Percentiles rank a stretch among this genome's conserved stretches.
Evolutionary conservation across 2,888 invertebrate species (phyloP).

Genomic region (Linnaemya tessellans): DNA sequence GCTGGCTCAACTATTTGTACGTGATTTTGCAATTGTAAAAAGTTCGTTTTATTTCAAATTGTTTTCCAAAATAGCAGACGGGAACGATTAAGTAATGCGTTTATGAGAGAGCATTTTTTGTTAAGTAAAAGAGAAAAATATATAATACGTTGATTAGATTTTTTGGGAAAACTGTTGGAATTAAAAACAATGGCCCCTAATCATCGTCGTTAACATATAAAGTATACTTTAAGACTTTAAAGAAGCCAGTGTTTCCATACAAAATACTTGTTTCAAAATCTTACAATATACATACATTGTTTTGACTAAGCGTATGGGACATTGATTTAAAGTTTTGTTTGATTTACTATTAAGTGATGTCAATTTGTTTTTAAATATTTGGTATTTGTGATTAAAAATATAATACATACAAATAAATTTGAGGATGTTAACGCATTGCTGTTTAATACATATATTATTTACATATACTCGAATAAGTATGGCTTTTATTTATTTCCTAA

Average conservation of each 20-base stretch:
- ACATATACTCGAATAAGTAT: constrained; percentile 26
- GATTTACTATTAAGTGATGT: constrained; percentile 52
- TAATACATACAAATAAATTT: constrained; percentile 31
- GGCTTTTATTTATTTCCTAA: constrained; percentile 33
- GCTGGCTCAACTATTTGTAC: constrained; percentile 80
- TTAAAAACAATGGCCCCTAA: constrained; percentile 11
- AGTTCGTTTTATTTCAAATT: constrained; percentile 37
- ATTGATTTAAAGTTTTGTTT: constrained; percentile 44
- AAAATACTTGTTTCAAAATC: no score
- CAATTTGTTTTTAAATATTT: constrained; percentile 37
- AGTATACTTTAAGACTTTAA: no score
- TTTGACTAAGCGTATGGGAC: no score
- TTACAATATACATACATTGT: no score
- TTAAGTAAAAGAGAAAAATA: constrained; percentile 70
- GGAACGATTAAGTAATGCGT: constrained; percentile 67
- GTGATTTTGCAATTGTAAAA: constrained; percentile 17
- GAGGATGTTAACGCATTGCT: constrained; percentile 29
- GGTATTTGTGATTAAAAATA: constrained; percentile 32
- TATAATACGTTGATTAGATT: constrained; percentile 72
- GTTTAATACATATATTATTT: constrained; percentile 33
- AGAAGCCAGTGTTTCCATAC: no score
- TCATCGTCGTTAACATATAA: no score
- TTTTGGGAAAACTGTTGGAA: constrained; percentile 29
- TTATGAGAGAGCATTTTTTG: constrained; percentile 54
- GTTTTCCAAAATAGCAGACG: constrained; percentile 72